Percentiles rank a stretch among this genome's conserved stretches.
Evolutionary conservation across 2,113 vertebrate genomes (phyloP).

Genomic region (Engraulis encrasicolus): DNA sequence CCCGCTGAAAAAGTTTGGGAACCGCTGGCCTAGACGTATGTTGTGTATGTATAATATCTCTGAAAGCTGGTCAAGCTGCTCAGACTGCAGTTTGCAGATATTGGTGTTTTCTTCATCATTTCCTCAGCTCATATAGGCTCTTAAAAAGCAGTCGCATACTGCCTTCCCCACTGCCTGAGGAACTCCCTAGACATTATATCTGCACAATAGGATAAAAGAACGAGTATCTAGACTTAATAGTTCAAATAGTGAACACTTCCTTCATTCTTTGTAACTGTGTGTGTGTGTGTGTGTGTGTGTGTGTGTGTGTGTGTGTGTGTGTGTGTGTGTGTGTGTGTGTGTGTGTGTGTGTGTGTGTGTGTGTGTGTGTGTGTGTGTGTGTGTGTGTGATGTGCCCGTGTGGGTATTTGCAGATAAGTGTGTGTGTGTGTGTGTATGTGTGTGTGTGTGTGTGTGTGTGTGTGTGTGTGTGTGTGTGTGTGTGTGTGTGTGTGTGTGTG

Average conservation of each 20-base stretch:
- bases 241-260: conserved; percentile 55
- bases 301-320: not conserved
- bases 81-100: not conserved
- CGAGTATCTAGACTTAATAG: conserved; percentile 54
- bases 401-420: too few relatives aligned
- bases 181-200: conserved; percentile 30
- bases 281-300: not conserved
- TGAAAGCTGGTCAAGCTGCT: not conserved
- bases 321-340: not conserved
- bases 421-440: too few relatives aligned
- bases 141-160: not conserved
- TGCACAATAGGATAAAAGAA: conserved; percentile 65
- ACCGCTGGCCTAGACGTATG: not conserved
- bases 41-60: not conserved
- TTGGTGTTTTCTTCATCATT: not conserved
- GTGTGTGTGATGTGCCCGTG: too few relatives aligned
- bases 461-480: not conserved
- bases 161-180: not conserved
- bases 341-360: conserved; percentile 1
- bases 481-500: not conserved
- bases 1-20: too few relatives aligned
- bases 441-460: not conserved
- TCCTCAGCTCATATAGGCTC: not conserved
- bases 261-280: not conserved
- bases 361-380: not conserved